Evolutionary conservation across 92 coral and sea anemone species (phyloP).

Genomic region (Porites cylindrica): DNA sequence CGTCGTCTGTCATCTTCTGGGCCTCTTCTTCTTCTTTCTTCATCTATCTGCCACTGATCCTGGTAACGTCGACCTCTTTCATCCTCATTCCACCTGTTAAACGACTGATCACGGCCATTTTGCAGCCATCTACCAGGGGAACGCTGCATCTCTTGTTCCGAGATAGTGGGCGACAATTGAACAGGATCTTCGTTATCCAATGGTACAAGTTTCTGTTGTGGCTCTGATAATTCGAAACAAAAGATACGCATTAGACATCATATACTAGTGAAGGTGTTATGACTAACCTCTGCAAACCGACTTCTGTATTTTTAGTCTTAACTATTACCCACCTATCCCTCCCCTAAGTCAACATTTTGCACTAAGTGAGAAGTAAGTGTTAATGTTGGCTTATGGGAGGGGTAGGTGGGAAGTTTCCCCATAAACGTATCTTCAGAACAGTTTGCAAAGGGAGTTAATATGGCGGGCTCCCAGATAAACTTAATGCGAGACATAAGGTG

Average conservation of each 20-base stretch:
- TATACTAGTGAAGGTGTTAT: not conserved
- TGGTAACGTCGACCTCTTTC: slow-evolving; percentile 36
- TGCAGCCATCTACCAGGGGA: slow-evolving; percentile 78
- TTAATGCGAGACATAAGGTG: too few relatives aligned
- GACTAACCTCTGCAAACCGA: too few relatives aligned
- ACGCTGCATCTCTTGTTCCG: slow-evolving; percentile 82
- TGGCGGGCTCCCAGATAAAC: too few relatives aligned
- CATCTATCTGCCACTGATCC: slow-evolving; percentile 67
- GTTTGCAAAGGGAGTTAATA: too few relatives aligned
- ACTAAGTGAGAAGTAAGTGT: too few relatives aligned
- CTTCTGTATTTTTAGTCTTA: too few relatives aligned
- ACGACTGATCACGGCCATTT: slow-evolving; percentile 45
- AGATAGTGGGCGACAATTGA: slow-evolving; percentile 81
- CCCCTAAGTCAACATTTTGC: too few relatives aligned
- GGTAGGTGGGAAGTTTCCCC: too few relatives aligned
- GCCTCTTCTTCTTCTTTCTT: slow-evolving; percentile 65
- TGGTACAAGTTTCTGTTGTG: slow-evolving; percentile 63
- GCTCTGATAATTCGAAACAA: slow-evolving; percentile 48
- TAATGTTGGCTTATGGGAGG: too few relatives aligned
- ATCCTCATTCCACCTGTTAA: slow-evolving; percentile 43
- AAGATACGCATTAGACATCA: not conserved
- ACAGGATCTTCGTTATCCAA: slow-evolving; percentile 69
- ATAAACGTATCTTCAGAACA: too few relatives aligned
- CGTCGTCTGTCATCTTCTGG: slow-evolving; percentile 61
- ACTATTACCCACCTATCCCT: too few relatives aligned